Evolutionary conservation across 2,797 vertebrate species (phyloP).

Genomic region (Chelon auratus): DNA sequence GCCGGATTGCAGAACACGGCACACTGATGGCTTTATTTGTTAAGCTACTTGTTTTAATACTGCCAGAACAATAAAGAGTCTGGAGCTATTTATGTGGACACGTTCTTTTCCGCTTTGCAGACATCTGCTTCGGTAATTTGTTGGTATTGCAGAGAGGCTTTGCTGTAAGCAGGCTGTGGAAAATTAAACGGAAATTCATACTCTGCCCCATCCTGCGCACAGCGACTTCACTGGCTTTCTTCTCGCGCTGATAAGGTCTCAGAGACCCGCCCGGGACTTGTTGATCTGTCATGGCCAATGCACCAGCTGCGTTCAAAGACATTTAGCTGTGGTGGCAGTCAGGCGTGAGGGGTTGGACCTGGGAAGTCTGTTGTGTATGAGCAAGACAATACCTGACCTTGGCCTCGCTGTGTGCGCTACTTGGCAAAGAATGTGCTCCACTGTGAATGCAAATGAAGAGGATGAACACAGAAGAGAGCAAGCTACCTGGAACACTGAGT

Average conservation of each 20-base stretch:
- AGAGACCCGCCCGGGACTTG: constrained; percentile 51
- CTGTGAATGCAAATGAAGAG: constrained; percentile 75
- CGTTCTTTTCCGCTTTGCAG: constrained; percentile 25
- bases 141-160: constrained; percentile 4
- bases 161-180: constrained; percentile 15
- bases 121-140: constrained; percentile 42
- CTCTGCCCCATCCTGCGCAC: constrained; percentile 27
- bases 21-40: constrained; percentile 47
- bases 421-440: constrained; percentile 48
- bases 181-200: constrained; percentile 38
- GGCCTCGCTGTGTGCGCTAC: constrained; percentile 59
- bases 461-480: constrained; percentile 37
- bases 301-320: constrained; percentile 64
- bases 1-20: constrained; percentile 24
- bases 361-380: constrained; percentile 69
- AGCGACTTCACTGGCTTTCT: constrained; percentile 26
- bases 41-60: constrained; percentile 36
- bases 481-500: constrained; percentile 58
- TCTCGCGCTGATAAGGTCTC: constrained; percentile 42
- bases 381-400: constrained; percentile 79
- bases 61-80: constrained; percentile 49
- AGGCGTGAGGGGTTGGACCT: constrained; percentile 61
- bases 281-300: constrained; percentile 58
- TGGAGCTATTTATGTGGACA: constrained; percentile 29
- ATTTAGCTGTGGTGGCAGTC: constrained; percentile 57